These are phyloP conservation scores for Coreius guichenoti DNA, from an alignment of 2,797 vertebrate species.

Conservation along the genomic window DNA sequence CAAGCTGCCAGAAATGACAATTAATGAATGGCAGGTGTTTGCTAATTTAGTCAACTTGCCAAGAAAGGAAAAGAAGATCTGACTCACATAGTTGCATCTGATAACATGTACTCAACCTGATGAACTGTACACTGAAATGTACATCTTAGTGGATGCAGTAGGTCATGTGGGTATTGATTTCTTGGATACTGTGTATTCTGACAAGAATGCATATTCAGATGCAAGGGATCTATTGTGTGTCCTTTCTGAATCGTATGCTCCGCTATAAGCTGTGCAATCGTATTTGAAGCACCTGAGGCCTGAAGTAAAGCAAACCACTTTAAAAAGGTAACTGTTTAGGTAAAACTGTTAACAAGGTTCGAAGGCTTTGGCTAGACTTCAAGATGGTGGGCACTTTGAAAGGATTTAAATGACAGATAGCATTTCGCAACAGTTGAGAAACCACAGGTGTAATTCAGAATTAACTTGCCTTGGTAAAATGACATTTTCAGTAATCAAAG, in stretches of 20 bases:
- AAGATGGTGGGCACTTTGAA: conserved; percentile 33
- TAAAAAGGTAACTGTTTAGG: conserved; percentile 36
- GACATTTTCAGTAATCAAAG: conserved; percentile 37
- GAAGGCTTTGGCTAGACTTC: conserved; percentile 17
- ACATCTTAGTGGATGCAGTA: neutral
- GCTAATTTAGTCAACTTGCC: neutral
- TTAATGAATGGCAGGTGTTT: conserved; percentile 33
- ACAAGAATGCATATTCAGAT: neutral
- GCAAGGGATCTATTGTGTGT: neutral
- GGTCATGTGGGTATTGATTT: neutral
- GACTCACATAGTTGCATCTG: neutral
- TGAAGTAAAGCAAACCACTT: conserved; percentile 26
- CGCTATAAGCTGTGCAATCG: neutral
- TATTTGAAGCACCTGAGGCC: conserved; percentile 17
- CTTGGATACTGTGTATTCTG: neutral
- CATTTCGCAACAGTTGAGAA: conserved; percentile 17
- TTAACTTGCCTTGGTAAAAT: conserved; percentile 23
- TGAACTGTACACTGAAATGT: neutral
- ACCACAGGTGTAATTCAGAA: conserved; percentile 16
- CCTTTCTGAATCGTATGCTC: neutral
- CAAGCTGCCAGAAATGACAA: conserved; percentile 18
- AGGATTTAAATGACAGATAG: conserved; percentile 21
- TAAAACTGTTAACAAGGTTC: conserved; percentile 12
- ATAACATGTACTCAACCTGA: neutral
- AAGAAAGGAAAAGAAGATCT: neutral